Evolutionary conservation across 2,797 vertebrate species (phyloP).

Genomic region (Liparis tanakae): DNA sequence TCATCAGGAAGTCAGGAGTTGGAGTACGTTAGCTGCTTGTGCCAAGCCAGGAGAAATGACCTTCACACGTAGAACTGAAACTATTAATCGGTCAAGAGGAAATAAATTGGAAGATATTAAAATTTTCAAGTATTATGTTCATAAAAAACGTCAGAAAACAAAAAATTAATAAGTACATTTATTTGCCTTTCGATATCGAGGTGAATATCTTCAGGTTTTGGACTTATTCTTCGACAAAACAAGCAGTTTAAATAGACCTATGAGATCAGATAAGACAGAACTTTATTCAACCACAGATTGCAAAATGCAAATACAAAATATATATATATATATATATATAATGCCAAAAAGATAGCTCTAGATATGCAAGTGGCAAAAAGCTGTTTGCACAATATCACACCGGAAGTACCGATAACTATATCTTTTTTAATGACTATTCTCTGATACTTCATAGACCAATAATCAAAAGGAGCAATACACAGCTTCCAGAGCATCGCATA

Average conservation of each 20-base stretch:
- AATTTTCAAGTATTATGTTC: not conserved
- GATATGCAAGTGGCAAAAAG: not conserved
- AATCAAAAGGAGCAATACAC: too few species aligned
- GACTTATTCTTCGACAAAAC: not conserved
- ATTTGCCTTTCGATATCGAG: not conserved
- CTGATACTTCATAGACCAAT: too few species aligned
- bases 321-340: not conserved
- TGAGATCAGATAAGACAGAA: not conserved
- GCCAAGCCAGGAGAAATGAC: conserved; percentile 1
- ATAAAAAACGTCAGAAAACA: not conserved
- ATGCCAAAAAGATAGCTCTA: not conserved
- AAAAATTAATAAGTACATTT: not conserved
- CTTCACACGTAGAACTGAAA: not conserved
- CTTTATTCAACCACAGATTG: not conserved
- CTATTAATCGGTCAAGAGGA: rapidly evolving
- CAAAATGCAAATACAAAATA: conserved; percentile 4
- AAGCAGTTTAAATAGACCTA: not conserved
- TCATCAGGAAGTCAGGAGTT: conserved; percentile 53
- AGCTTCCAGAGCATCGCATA: not conserved
- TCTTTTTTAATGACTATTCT: too few species aligned
- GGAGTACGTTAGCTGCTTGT: conserved; percentile 4
- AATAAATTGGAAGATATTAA: not conserved
- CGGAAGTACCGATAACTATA: too few species aligned
- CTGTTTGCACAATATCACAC: too few species aligned
- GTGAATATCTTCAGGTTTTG: not conserved